Evolutionary conservation across 2,888 invertebrate species (phyloP).

Genomic region (Lasioglossum calceatum): DNA sequence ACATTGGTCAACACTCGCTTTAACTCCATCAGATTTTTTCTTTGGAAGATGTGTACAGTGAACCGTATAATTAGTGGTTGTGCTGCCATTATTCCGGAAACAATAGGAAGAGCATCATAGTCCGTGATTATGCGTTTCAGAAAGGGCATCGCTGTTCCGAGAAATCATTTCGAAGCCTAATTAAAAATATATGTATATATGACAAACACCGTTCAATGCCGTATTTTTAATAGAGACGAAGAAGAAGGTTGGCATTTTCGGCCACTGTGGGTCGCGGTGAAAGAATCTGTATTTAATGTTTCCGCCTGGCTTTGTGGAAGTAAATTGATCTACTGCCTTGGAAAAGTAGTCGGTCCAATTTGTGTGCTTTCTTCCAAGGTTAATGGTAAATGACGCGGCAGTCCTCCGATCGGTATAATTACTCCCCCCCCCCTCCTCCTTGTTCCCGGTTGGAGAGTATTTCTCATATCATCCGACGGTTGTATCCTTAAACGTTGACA

Average conservation of each 20-base stretch:
- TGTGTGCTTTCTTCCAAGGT: background rate
- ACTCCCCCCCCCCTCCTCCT: background rate
- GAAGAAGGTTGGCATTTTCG: too few species aligned
- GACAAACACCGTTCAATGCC: too few species aligned
- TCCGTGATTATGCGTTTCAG: too few species aligned
- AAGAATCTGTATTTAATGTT: background rate
- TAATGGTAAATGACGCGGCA: conserved; percentile 14
- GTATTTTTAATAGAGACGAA: too few species aligned
- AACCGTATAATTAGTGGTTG: too few species aligned
- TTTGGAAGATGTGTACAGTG: too few species aligned
- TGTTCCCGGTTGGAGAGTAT: background rate
- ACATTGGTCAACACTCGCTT: too few species aligned
- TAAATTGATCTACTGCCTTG: background rate
- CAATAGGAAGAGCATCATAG: too few species aligned
- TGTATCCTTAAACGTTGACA: conserved; percentile 18
- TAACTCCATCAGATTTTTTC: background rate
- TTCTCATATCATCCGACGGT: background rate
- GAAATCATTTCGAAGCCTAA: too few species aligned
- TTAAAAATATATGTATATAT: too few species aligned
- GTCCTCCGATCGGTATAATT: conserved; percentile 7
- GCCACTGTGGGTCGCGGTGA: background rate
- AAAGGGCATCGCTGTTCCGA: too few species aligned
- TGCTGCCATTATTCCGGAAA: too few species aligned
- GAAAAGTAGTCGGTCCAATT: background rate
- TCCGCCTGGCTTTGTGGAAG: background rate